Evolutionary conservation across 2,113 vertebrate species (phyloP).

Genomic region (Salvelinus alpinus): DNA sequence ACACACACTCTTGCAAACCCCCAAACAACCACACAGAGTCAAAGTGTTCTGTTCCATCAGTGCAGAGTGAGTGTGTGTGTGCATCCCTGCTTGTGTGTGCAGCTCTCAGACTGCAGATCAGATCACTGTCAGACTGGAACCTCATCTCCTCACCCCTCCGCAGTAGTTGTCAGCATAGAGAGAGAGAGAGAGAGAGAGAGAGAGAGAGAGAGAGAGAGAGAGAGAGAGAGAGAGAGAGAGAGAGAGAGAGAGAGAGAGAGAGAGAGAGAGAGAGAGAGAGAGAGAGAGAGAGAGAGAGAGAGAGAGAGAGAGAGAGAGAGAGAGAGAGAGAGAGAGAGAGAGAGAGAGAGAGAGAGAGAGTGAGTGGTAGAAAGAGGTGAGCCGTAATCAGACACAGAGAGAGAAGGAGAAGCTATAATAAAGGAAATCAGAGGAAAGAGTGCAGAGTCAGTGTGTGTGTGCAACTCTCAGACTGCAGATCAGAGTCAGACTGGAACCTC

Average conservation of each 20-base stretch:
- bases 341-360: neutral
- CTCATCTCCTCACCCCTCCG: neutral
- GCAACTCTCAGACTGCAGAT: no score
- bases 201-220: neutral
- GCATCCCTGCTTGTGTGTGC: neutral
- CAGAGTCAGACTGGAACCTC: no score
- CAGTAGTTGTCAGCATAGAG: neutral
- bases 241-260: neutral
- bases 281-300: no score
- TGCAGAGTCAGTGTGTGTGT: no score
- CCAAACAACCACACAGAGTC: slow-evolving; percentile 7
- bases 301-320: neutral
- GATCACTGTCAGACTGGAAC: neutral
- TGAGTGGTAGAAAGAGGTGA: neutral
- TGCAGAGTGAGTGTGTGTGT: neutral
- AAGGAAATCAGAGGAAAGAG: no score
- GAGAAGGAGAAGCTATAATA: neutral
- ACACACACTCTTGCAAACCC: slow-evolving; percentile 16
- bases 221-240: neutral
- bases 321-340: no score
- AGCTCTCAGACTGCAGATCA: neutral
- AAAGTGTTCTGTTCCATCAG: no score
- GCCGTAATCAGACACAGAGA: neutral
- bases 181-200: no score
- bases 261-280: neutral